Evolutionary conservation across 37 sponge, comb jelly and placozoan genomes (phyloP), one percentile per base, ranked within the genome.

Genomic region (Aplysina aerophoba): DNA sequence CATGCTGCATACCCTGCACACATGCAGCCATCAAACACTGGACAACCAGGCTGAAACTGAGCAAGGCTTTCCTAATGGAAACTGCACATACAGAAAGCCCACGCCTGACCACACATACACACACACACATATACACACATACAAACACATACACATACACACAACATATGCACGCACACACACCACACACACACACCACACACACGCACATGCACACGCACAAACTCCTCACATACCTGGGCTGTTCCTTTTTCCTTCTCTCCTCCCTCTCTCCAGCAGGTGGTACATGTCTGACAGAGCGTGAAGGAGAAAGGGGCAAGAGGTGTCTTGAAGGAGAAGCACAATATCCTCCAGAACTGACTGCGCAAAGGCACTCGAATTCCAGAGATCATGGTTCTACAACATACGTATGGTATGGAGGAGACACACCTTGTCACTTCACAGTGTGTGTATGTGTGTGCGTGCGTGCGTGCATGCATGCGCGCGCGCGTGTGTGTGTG

Each of bases 241-340:
- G 13, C 34, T 69, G 71, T 1, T 69, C 33, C 34, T 69, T 4
- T 85, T 72, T 0, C 31, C 59, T 11, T 31, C 77, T 28, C 24
- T 57, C 39, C 22, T 31, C 13, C 73, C 85, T 30, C 37, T 12
- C 20, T 38, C 31, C n/a, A 85, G 37, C 39, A 85, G 44, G 21
- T 15, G 65, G 55, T 86, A 83, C 1, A 86, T 40, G 68, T 90
- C 90, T 37, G 87, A 82, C 34, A 90, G 59, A 36, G 90, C 83
- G 5, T 77, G 83, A 19, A 39, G 56, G 71, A 83, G 74, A 16
- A 58, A 69, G 61, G 72, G 89, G 40, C 83, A 68, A 41, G 38
- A 57, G 4, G 59, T 62, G 16, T 60, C 19, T 35, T 79, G 41
- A 17, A 90, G 31, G 14, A 90, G 63, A 50, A 33, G 28, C 50